Evolutionary conservation across 2,888 invertebrate species (phyloP).

Genomic region (Cataglyphis altisquamis): DNA sequence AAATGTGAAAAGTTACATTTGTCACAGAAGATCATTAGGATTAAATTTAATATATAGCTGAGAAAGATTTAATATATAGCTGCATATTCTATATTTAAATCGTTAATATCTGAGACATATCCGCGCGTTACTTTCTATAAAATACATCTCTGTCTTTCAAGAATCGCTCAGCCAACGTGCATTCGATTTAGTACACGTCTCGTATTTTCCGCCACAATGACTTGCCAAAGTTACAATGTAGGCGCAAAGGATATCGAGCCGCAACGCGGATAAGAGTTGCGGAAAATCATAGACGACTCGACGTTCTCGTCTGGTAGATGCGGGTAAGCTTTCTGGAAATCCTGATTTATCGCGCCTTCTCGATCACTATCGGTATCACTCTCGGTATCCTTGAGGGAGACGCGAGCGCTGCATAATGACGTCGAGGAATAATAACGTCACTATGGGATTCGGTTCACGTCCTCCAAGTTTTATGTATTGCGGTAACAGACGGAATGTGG

Average conservation of each 20-base stretch:
- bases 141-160: neutral
- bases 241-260: neutral
- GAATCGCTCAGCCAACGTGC: neutral
- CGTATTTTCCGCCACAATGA: neutral
- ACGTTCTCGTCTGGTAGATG: neutral
- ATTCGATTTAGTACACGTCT: neutral
- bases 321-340: conserved; percentile 39
- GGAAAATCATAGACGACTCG: conserved; percentile 1
- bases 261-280: conserved; percentile 11
- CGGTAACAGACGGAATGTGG: conserved; percentile 10
- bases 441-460: conserved; percentile 52
- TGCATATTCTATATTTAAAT: neutral
- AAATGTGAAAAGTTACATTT: conserved; percentile 11
- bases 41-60: neutral
- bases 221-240: conserved; percentile 20
- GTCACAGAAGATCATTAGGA: neutral
- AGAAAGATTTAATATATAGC: neutral
- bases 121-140: neutral
- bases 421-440: conserved; percentile 51
- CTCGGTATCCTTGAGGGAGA: conserved; percentile 40
- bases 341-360: conserved; percentile 54
- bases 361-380: conserved; percentile 51
- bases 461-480: conserved; percentile 49
- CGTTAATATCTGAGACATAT: neutral
- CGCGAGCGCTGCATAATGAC: conserved; percentile 51